A percentile compares a stretch with the other conserved stretches of the same genome.
Evolutionary conservation across 2,113 vertebrate genomes (phyloP).

Genomic region (Phalacrocorax pelagicus): DNA sequence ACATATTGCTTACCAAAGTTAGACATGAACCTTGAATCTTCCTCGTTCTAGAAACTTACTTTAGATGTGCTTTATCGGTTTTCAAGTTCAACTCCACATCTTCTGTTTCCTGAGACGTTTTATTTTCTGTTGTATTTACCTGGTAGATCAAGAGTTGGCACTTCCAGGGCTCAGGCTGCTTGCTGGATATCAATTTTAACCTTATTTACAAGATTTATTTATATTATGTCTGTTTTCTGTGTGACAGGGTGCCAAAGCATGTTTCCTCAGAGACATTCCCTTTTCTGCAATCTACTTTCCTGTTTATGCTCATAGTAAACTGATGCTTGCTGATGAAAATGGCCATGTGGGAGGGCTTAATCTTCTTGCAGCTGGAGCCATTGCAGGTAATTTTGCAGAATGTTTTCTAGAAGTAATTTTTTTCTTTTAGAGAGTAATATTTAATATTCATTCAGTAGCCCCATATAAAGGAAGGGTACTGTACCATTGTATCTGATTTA

Average conservation of each 20-base stretch:
- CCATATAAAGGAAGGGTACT: slow-evolving; percentile 64
- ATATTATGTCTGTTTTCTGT: slow-evolving; percentile 36
- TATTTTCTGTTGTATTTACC: neutral
- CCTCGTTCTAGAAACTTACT: neutral
- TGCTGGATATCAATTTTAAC: neutral
- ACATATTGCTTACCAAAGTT: neutral
- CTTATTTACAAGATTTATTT: slow-evolving; percentile 36
- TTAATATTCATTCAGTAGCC: slow-evolving; percentile 66
- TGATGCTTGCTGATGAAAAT: slow-evolving; percentile 86
- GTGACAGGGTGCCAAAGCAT: slow-evolving; percentile 95
- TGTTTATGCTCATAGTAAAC: slow-evolving; percentile 93
- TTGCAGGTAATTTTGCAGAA: slow-evolving; percentile 86
- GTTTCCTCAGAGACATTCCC: slow-evolving; percentile 98
- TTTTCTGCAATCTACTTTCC: slow-evolving; percentile 99
- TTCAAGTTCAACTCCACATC: neutral
- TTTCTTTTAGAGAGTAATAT: slow-evolving; percentile 8
- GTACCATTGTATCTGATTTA: slow-evolving; percentile 77
- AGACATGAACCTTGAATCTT: neutral
- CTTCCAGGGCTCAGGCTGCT: neutral
- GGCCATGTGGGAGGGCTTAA: slow-evolving; percentile 88
- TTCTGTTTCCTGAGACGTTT: neutral
- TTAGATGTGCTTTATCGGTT: neutral
- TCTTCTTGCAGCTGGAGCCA: slow-evolving; percentile 92
- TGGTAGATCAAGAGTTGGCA: neutral
- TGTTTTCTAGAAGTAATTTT: slow-evolving; percentile 31